Conservation (phyloP, 1,140 invertebrate genomes). For the Bicyclus anynana region DNA sequence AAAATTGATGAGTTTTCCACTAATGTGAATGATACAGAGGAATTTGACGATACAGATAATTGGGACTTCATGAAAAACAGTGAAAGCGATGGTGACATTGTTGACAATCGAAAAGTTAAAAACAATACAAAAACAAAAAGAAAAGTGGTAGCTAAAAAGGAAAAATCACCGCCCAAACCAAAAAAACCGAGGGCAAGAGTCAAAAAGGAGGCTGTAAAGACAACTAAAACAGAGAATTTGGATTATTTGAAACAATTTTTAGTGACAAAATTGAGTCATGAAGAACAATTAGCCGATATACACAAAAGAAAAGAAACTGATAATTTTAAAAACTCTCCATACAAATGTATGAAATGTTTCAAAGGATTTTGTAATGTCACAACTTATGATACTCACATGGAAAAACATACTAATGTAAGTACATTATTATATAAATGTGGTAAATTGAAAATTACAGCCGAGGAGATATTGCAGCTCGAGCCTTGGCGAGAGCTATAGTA, state of each 20-base stretch:
- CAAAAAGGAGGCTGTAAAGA: conserved; percentile 3
- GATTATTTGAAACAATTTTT: not conserved
- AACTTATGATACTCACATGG: not conserved
- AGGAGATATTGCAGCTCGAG: no score
- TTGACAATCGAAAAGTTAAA: no score
- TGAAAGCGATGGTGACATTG: not conserved
- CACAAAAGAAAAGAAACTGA: not conserved
- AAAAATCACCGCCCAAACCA: not conserved
- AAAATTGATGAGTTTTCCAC: not conserved
- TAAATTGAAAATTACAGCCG: no score
- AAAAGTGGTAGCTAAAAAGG: no score
- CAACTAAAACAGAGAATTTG: not conserved
- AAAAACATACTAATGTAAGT: not conserved
- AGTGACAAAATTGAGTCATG: not conserved
- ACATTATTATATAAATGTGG: not conserved
- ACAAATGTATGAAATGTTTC: not conserved
- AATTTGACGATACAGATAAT: not conserved
- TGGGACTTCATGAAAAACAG: not conserved
- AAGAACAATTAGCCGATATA: not conserved
- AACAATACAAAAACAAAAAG: no score
- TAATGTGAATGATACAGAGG: not conserved
- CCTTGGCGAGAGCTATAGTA: no score
- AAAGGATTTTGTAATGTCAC: not conserved
- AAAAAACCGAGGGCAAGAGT: not conserved
- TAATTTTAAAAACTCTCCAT: not conserved